Conservation (phyloP, 2,113 vertebrate genomes). For the Edolisoma coerulescens region DNA sequence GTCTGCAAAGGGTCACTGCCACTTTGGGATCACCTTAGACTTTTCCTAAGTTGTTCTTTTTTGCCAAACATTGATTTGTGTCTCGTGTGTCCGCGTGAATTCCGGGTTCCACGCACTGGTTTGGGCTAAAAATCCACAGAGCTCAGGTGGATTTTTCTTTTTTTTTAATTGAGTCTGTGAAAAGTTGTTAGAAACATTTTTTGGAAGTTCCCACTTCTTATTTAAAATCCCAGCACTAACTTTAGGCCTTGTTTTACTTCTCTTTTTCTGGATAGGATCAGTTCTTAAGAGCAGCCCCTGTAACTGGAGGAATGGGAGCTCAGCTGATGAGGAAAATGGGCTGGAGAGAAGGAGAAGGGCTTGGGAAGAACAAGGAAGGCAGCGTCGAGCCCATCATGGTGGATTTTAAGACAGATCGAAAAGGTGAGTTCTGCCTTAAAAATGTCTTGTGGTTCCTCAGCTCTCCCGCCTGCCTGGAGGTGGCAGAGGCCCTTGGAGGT, state of each 20-base stretch:
- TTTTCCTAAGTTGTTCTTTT: constrained; percentile 62
- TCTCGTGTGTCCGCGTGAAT: constrained; percentile 47
- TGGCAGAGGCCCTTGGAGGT: neutral
- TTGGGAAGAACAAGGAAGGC: constrained; percentile 94
- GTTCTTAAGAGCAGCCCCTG: constrained; percentile 93
- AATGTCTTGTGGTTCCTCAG: too few species aligned
- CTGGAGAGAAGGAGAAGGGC: constrained; percentile 93
- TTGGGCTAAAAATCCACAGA: constrained; percentile 7
- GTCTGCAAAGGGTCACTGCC: constrained; percentile 56
- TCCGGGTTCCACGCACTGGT: neutral
- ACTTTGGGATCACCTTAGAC: constrained; percentile 52
- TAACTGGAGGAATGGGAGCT: constrained; percentile 94
- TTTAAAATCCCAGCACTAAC: constrained; percentile 57
- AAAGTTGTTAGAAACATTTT: constrained; percentile 48
- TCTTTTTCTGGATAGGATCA: constrained; percentile 89
- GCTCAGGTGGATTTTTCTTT: constrained; percentile 10
- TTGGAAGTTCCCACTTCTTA: constrained; percentile 22
- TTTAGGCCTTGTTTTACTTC: constrained; percentile 65
- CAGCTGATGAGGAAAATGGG: constrained; percentile 99
- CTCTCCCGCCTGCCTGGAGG: neutral
- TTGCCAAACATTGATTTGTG: constrained; percentile 58
- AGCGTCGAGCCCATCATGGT: constrained; percentile 95
- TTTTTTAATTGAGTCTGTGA: constrained; percentile 23
- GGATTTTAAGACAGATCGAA: constrained; percentile 96
- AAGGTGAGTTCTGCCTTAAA: constrained; percentile 76